phyloP scores from a whole-genome alignment of 2,113 vertebrate species.

The Pimephales promelas region DNA sequence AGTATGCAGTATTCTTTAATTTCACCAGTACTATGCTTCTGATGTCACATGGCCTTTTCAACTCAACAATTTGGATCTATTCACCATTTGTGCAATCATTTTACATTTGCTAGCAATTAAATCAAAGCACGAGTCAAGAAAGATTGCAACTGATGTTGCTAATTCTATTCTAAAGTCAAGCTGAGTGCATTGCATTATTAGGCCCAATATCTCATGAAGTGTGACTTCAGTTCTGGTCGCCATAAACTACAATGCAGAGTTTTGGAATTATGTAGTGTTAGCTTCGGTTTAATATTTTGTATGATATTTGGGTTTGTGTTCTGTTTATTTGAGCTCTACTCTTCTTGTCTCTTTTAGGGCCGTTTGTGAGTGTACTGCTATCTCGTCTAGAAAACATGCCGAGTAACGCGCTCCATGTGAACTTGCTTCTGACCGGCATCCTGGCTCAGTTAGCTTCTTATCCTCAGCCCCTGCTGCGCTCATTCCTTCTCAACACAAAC shows the following conservation, averaged over 20 bases:
- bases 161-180: no score
- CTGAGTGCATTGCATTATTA: neutral
- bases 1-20: neutral
- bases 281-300: neutral
- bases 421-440: constrained; percentile 92
- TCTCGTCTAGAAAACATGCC: constrained; percentile 97
- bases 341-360: constrained; percentile 75
- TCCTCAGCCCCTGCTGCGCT: constrained; percentile 92
- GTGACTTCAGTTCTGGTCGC: neutral
- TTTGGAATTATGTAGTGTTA: neutral
- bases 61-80: neutral
- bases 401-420: constrained; percentile 91
- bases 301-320: constrained; percentile 1
- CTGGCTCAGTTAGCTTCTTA: constrained; percentile 92
- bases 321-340: neutral
- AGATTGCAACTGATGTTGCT: no score
- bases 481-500: constrained; percentile 97
- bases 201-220: neutral
- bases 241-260: neutral
- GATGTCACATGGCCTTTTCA: neutral
- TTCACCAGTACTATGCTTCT: neutral
- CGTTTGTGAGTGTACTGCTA: constrained; percentile 92
- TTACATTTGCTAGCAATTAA: neutral
- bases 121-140: no score
- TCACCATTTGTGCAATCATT: neutral